These are phyloP conservation scores for Crossocerus cetratus DNA, from an alignment of 2,888 invertebrate species.

Conservation along the genomic window DNA sequence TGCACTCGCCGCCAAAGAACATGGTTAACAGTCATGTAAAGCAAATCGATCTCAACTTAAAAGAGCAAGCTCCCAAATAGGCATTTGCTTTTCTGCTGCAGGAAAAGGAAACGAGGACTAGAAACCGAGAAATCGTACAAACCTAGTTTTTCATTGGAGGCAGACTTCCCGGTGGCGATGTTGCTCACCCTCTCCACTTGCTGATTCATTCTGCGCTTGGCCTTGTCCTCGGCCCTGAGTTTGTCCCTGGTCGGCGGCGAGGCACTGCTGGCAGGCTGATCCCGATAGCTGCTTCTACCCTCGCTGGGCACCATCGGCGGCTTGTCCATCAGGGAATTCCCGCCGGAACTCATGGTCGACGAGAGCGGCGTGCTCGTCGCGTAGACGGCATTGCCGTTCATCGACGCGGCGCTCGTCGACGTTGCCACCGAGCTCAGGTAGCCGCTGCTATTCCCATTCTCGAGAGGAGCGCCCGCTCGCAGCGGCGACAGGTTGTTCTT, in stretches of 20 bases:
- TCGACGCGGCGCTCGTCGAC: slow-evolving; percentile 34
- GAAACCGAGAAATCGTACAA: slow-evolving; percentile 36
- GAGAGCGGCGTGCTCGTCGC: slow-evolving; percentile 35
- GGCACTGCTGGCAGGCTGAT: slow-evolving; percentile 86
- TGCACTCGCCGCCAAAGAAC: no score
- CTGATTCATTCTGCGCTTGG: slow-evolving; percentile 77
- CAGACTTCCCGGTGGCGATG: slow-evolving; percentile 43
- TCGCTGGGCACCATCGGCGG: slow-evolving; percentile 69
- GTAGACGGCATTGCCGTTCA: slow-evolving; percentile 53
- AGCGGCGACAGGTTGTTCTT: slow-evolving; percentile 57
- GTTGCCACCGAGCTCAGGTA: slow-evolving; percentile 44
- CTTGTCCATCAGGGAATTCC: slow-evolving; percentile 60
- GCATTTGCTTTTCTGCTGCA: no score
- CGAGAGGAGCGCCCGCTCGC: slow-evolving; percentile 56
- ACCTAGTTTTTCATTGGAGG: slow-evolving; percentile 70
- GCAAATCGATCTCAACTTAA: no score
- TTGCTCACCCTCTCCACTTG: slow-evolving; percentile 55
- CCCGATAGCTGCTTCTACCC: slow-evolving; percentile 77
- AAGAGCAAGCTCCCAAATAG: no score
- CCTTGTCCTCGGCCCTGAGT: slow-evolving; percentile 86
- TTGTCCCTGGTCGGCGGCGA: slow-evolving; percentile 90
- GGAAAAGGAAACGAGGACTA: no score
- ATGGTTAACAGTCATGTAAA: no score
- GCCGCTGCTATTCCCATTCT: slow-evolving; percentile 60
- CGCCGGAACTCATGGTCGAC: slow-evolving; percentile 31